Evolutionary conservation across 2,113 vertebrate species (phyloP).

Genomic region (Entomyzon cyanotis): DNA sequence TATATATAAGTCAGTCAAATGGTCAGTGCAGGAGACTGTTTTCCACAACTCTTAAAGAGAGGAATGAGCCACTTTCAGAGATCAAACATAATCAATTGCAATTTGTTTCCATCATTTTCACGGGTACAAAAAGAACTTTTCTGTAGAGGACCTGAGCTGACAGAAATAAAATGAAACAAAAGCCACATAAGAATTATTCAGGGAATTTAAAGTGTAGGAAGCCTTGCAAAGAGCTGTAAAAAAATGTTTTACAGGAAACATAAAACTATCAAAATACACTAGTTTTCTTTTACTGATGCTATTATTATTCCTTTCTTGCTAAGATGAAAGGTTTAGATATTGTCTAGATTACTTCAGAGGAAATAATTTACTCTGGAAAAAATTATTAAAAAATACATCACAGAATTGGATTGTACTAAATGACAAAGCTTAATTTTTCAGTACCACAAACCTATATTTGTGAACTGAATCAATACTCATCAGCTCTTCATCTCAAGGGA

Average conservation of each 20-base stretch:
- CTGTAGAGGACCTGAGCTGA: background rate
- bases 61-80: background rate
- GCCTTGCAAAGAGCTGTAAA: background rate
- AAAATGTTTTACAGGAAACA: background rate
- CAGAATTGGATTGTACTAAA: background rate
- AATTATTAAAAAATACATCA: background rate
- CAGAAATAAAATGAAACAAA: background rate
- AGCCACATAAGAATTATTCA: background rate
- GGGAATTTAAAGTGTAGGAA: background rate
- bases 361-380: background rate
- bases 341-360: background rate
- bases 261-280: background rate
- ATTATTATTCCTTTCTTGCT: background rate
- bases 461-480: background rate
- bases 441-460: background rate
- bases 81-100: background rate
- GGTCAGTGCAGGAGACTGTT: background rate
- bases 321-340: background rate
- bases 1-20: background rate
- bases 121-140: background rate
- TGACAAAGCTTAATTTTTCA: conserved; percentile 1
- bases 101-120: background rate
- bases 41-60: background rate
- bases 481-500: background rate
- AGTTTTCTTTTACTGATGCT: background rate